Evolutionary conservation across 1,140 invertebrate genomes (phyloP).

Genomic region (Oncopodura yosiiana): DNA sequence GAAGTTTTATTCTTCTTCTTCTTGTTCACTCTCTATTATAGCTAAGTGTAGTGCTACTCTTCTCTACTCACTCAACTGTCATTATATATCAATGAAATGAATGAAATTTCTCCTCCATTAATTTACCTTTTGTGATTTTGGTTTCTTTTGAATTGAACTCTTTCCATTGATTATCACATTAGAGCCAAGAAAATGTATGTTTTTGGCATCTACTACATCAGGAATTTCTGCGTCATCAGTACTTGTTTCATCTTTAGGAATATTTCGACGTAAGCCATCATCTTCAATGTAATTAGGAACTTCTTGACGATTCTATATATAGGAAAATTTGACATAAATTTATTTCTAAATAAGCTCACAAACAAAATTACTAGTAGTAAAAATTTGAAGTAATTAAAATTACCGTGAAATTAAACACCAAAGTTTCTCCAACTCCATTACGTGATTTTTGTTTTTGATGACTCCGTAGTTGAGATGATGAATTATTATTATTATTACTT

Average conservation of each 20-base stretch:
- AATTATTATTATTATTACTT: constrained; percentile 10
- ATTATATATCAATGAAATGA: too few species aligned
- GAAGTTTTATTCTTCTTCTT: too few species aligned
- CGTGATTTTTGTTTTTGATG: constrained; percentile 40
- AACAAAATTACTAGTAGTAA: too few species aligned
- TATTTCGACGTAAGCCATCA: constrained; percentile 66
- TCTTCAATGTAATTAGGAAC: constrained; percentile 84
- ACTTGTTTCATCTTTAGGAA: constrained; percentile 45
- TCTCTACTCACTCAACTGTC: too few species aligned
- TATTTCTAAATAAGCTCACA: too few species aligned
- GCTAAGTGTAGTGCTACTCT: too few species aligned
- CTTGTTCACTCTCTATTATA: too few species aligned
- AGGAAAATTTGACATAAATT: too few species aligned
- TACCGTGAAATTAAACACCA: constrained; percentile 81
- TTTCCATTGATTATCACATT: constrained; percentile 79
- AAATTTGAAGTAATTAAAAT: too few species aligned
- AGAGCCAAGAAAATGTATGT: constrained; percentile 67
- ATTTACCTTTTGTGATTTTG: constrained; percentile 53
- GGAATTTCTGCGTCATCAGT: constrained; percentile 49
- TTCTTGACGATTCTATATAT: constrained; percentile 59
- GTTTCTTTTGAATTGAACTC: constrained; percentile 58
- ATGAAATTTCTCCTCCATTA: neutral
- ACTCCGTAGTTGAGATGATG: constrained; percentile 19
- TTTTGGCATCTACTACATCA: constrained; percentile 37
- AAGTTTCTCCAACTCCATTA: constrained; percentile 47